Evolutionary conservation across 1,140 invertebrate species (phyloP).

Genomic region (Drosophila ficusphila): DNA sequence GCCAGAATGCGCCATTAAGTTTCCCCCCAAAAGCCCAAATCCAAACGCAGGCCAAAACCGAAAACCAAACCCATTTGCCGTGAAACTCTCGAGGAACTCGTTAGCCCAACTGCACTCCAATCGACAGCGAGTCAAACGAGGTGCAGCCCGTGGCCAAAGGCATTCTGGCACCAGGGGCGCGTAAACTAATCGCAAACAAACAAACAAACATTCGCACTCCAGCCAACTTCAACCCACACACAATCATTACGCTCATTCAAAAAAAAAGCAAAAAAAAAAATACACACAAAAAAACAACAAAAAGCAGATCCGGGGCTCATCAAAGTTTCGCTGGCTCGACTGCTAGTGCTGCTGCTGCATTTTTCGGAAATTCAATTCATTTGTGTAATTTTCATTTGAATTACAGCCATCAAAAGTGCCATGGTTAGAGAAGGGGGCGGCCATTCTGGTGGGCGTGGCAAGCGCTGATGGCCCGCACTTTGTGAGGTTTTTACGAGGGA

Average conservation of each 20-base stretch:
- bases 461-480: slow-evolving; percentile 40
- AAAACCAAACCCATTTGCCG: slow-evolving; percentile 44
- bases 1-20: slow-evolving; percentile 63
- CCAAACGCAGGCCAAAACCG: slow-evolving; percentile 6
- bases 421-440: slow-evolving; percentile 23
- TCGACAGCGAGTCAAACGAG: slow-evolving; percentile 45
- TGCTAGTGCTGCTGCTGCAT: slow-evolving; percentile 46
- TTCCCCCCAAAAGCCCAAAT: slow-evolving; percentile 10
- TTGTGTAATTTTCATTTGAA: slow-evolving; percentile 77
- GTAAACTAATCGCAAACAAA: slow-evolving; percentile 76
- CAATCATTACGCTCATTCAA: slow-evolving; percentile 42
- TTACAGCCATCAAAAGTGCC: slow-evolving; percentile 62
- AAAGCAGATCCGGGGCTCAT: slow-evolving; percentile 48
- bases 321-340: slow-evolving; percentile 54
- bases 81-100: slow-evolving; percentile 52
- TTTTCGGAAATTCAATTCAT: slow-evolving; percentile 77
- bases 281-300: too few species aligned
- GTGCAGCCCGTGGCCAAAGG: slow-evolving; percentile 39
- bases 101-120: slow-evolving; percentile 48
- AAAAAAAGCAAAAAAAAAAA: too few species aligned
- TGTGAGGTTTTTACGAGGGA: slow-evolving; percentile 5
- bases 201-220: slow-evolving; percentile 46
- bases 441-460: slow-evolving; percentile 39
- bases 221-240: slow-evolving; percentile 18
- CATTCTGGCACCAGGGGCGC: slow-evolving; percentile 37